Evolutionary conservation across 1,140 invertebrate species (phyloP).

Genomic region (Limonius californicus): DNA sequence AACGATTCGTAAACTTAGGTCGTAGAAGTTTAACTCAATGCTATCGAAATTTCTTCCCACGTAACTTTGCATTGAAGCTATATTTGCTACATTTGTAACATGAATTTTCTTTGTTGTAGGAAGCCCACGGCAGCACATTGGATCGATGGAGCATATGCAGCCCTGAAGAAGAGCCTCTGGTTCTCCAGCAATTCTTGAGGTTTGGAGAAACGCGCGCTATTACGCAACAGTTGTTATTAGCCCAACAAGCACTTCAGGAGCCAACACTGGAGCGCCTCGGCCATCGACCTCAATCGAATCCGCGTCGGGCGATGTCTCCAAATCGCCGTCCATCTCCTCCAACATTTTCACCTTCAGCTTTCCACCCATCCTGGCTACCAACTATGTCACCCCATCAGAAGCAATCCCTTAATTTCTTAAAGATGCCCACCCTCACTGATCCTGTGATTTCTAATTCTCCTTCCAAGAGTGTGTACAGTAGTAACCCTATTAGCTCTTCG

Average conservation of each 20-base stretch:
- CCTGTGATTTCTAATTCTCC: constrained; percentile 41
- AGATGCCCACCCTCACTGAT: constrained; percentile 39
- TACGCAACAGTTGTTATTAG: constrained; percentile 73
- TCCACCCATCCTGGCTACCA: constrained; percentile 48
- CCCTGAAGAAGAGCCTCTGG: constrained; percentile 79
- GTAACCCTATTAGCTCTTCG: constrained; percentile 54
- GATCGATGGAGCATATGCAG: constrained; percentile 80
- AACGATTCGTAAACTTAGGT: too few species aligned
- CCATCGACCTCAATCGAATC: constrained; percentile 37
- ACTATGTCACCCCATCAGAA: constrained; percentile 52
- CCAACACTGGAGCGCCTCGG: constrained; percentile 47
- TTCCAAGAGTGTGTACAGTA: constrained; percentile 48
- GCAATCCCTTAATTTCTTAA: constrained; percentile 45
- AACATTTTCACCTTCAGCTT: constrained; percentile 49
- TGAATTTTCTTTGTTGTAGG: too few species aligned
- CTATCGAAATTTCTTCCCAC: too few species aligned
- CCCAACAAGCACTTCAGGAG: constrained; percentile 55
- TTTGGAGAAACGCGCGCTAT: constrained; percentile 80
- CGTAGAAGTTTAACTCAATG: too few species aligned
- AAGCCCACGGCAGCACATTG: constrained; percentile 69
- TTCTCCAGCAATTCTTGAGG: constrained; percentile 81
- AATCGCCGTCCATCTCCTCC: constrained; percentile 61
- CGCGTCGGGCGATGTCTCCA: constrained; percentile 60
- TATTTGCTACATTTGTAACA: too few species aligned
- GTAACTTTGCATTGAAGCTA: too few species aligned